Evolutionary conservation across 2,888 invertebrate genomes (phyloP).

Genomic region (Eurytoma adleriae): DNA sequence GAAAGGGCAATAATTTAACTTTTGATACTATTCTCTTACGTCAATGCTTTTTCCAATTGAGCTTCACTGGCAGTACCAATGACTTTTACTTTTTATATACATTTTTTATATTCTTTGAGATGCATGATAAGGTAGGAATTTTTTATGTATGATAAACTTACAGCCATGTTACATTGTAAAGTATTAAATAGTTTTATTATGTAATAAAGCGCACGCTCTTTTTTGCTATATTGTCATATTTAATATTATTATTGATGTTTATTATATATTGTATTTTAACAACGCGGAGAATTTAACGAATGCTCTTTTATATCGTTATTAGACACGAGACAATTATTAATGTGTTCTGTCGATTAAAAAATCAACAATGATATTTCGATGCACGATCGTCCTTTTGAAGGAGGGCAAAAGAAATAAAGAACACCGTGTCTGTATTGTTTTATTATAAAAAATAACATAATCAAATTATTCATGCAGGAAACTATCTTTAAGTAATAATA

Average conservation of each 20-base stretch:
- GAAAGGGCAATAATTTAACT: neutral
- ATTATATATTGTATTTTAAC: slow-evolving; percentile 51
- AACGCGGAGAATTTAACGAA: slow-evolving; percentile 32
- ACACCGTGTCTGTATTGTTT: slow-evolving; percentile 48
- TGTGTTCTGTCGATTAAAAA: slow-evolving; percentile 28
- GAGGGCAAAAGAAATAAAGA: neutral
- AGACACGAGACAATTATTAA: neutral
- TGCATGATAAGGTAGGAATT: slow-evolving; percentile 41
- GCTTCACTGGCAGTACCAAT: slow-evolving; percentile 46
- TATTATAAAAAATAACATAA: slow-evolving; percentile 29
- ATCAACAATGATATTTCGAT: slow-evolving; percentile 15
- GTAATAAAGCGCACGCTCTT: slow-evolving; percentile 51
- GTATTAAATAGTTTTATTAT: slow-evolving; percentile 63
- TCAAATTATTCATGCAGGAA: slow-evolving; percentile 31
- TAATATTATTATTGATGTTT: slow-evolving; percentile 51
- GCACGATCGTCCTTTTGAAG: neutral
- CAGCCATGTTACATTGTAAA: slow-evolving; percentile 60
- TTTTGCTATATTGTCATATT: slow-evolving; percentile 49
- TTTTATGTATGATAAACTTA: slow-evolving; percentile 52
- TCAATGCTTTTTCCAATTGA: slow-evolving; percentile 12
- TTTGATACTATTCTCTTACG: slow-evolving; percentile 24
- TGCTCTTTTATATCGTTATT: slow-evolving; percentile 32
- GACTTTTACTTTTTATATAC: slow-evolving; percentile 37
- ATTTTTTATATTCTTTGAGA: slow-evolving; percentile 52
- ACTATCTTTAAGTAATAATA: slow-evolving; percentile 44